Evolutionary conservation across 2,797 vertebrate species (phyloP), one percentile per base, ranked within the genome.

Genomic region (Rhodeus uyekii): DNA sequence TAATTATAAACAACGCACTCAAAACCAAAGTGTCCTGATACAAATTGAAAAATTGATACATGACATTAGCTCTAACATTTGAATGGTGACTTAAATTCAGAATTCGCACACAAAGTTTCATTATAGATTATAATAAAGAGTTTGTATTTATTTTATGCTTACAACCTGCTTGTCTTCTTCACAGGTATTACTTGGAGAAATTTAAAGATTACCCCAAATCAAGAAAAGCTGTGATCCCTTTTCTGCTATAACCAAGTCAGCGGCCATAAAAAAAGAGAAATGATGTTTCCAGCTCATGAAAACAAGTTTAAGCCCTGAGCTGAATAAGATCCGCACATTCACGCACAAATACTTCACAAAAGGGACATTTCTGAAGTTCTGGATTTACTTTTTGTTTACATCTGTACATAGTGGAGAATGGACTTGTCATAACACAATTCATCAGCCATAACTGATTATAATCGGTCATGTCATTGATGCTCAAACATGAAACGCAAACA

Each of bases 161-260:
- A 50, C 19, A 38, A 53, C 36, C 24, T 48, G 4, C 3, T 44
- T 76, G 13, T 44, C 42, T 46, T 1, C 44, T 12, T 78, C 84
- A 6, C 89, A 95, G 94, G 89, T 90, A 90, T 84, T 95, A 94
- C 89, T 77, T 81, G 42, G 73, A 71, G 81, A 89, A 84, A 84
- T 95, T 94, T 48, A 22, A 90, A 8, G 88, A 93, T 29, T 94
- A 95, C 73, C 93, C 93, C 0, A 85, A 63, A 65, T 85, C 85
- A 84, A 92, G 94, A 64, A 94, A 85, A 55, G 93, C 93, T 14
- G 12, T 95, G 58, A 88, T 95, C 44, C 94, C 94, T 0, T 93
- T 94, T 69, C 14, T 94, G 0, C 75, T 95, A 29, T 94, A 88
- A 91, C 8, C n/a, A n/a, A 46, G 14, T 18, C 36, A 5, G 58